Evolutionary conservation across 1,140 invertebrate genomes (phyloP).

Genomic region (Gryllus bimaculatus): DNA sequence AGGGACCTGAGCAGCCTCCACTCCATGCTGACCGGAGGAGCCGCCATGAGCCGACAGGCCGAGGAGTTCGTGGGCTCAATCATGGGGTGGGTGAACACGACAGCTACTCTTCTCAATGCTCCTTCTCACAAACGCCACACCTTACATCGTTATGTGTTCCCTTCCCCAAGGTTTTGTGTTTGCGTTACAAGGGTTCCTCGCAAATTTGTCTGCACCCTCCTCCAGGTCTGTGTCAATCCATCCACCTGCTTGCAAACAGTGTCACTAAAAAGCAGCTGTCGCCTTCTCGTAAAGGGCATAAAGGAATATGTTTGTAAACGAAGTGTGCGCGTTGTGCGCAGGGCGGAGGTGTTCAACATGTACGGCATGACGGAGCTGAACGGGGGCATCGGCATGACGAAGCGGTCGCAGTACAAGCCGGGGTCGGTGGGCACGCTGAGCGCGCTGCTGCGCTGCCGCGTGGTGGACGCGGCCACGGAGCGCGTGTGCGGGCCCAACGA

Average conservation of each 20-base stretch:
- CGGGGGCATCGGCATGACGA: neutral
- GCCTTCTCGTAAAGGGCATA: too few species aligned
- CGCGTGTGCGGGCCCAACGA: constrained; percentile 45
- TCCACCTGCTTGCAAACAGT: too few species aligned
- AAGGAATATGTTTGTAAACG: too few species aligned
- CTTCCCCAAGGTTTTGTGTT: too few species aligned
- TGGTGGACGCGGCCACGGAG: constrained; percentile 51
- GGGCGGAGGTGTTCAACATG: neutral
- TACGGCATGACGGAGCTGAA: neutral
- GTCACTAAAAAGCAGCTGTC: too few species aligned
- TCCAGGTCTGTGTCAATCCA: too few species aligned
- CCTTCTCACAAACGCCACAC: neutral
- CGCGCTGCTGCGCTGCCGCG: constrained; percentile 27
- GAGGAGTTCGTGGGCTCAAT: neutral
- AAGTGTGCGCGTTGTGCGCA: too few species aligned
- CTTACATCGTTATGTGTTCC: neutral
- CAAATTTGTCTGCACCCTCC: too few species aligned
- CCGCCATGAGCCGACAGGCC: neutral
- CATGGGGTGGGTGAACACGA: too few species aligned
- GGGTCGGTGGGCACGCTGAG: neutral
- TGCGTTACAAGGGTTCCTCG: too few species aligned
- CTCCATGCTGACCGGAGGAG: neutral
- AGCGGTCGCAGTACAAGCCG: neutral
- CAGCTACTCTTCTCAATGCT: neutral
- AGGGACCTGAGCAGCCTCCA: neutral